Base-by-base conservation (phyloP, 92 coral and sea anemone genomes). In the Siderastrea radians region DNA sequence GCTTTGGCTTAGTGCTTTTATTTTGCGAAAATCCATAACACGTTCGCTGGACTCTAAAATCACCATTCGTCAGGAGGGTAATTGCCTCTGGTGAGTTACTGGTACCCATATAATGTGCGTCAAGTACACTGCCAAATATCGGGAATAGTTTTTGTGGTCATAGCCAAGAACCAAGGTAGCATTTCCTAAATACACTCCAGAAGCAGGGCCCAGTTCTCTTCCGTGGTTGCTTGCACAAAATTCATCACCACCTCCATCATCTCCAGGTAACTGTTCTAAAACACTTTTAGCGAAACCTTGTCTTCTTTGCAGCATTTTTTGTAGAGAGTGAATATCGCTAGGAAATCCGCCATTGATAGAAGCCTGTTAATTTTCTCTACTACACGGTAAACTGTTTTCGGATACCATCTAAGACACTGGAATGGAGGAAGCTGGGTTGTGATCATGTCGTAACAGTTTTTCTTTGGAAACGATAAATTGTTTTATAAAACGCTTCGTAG, bases 161-260 rank as follows among this genome's bases (percentile, higher is more conserved):
- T 91, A 93, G 38, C 87, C 90, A 91, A 91, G 52, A 63, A 91
- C 89, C 90, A 91, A 3, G 89, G 96, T 5, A 88, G 70, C 96
- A 91, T 85, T 12, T 84, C 78, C 70, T 82, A 87, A 85, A 78
- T 64, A 77, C 91, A 62, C 44, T 88, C 91, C 17, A 86, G 82
- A 26, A 89, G 95, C 45, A 83, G 77, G n/a, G n/a, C 74, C 90
- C 95, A 92, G 77, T 92, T 92, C 58, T 90, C 93, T 69, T 88
- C 93, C 53, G 92, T 84, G 45, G 92, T 87, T 66, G 90, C 94
- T 49, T 90, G 46, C 7, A 87, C 49, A 57, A 81, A 72, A 67
- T 47, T 79, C 80, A 90, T 49, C 86, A 93, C 80, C 54, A 74
- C 57, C 5, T 72, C 77, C 17, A 92, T 93, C 90, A 92, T 92